Evolutionary conservation across 2,888 invertebrate species (phyloP), one percentile per base, ranked within the genome.

Genomic region (Andrena minutula): DNA sequence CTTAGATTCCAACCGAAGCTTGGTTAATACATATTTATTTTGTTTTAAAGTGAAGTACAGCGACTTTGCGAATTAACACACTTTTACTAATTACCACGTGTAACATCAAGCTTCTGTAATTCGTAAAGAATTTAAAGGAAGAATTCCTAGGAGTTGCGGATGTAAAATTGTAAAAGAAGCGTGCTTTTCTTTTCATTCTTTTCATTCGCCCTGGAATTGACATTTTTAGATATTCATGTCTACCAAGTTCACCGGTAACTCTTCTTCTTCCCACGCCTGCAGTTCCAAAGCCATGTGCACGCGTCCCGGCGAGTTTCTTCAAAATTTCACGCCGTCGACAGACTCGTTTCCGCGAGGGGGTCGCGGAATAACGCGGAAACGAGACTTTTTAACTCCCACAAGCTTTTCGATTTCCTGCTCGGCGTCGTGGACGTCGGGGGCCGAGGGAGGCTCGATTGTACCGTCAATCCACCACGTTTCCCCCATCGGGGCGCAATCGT

Each of bases 381-480:
- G 79, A 51, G 47, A 76, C 56, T 16, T 64, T 64, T 56, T 28
- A 49, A 69, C 76, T 56, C 58, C 65, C 49, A 10, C 23, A 65
- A 66, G 49, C 35, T 23, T 49, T 66, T 66, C 74, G 58, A 77
- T 65, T 65, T 66, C 60, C 77, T 51, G n/a, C 69, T 41, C 28
- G 41, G 20, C 53, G 53, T 47, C 41, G 63, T 26, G 35, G 47
- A 28, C 69, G 32, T 10, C 56, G 20, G 20, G 6, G 20, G 7
- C 20, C 10, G 8, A 35, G 41, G n/a, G 3, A 23, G 16, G 20
- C 23, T 7, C 74, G 65, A 74, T 74, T 66, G 65, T 61, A 41
- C 65, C 65, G 74, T 66, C 77, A 66, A 66, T 74, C 56, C 10
- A 26, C 10, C 3, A 8, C 23, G 23, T 20, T 10, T 7, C 16